These are phyloP conservation scores for Dolichopus griseipennis DNA, from an alignment of 2,888 invertebrate genomes.

Conservation along the genomic window DNA sequence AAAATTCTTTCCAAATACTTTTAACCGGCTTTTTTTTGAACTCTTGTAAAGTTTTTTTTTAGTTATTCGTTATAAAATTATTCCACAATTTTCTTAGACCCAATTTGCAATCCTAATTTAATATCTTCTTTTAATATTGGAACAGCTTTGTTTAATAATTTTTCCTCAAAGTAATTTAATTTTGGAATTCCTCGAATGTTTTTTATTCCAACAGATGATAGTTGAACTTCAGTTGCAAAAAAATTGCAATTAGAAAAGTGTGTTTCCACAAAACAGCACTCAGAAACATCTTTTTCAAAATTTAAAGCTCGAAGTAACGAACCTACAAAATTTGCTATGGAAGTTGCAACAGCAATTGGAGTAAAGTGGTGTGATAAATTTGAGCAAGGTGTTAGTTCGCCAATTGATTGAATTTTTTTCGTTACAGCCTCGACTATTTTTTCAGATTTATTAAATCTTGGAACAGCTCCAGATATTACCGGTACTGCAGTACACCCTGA, in stretches of 20 bases:
- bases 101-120: neutral
- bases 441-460: slow-evolving; percentile 63
- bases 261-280: slow-evolving; percentile 84
- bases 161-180: slow-evolving; percentile 46
- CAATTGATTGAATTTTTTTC: slow-evolving; percentile 89
- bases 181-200: slow-evolving; percentile 83
- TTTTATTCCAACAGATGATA: slow-evolving; percentile 78
- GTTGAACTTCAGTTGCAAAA: slow-evolving; percentile 80
- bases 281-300: slow-evolving; percentile 65
- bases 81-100: too few species aligned
- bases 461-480: slow-evolving; percentile 78
- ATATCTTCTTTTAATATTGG: neutral
- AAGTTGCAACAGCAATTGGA: slow-evolving; percentile 94
- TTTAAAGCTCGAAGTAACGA: slow-evolving; percentile 71
- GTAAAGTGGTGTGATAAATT: slow-evolving; percentile 96
- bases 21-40: too few species aligned
- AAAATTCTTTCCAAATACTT: too few species aligned
- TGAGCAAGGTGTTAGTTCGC: slow-evolving; percentile 79
- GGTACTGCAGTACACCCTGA: slow-evolving; percentile 95
- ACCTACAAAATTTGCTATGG: slow-evolving; percentile 78
- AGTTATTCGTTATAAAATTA: too few species aligned
- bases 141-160: neutral
- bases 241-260: slow-evolving; percentile 76
- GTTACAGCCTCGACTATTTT: slow-evolving; percentile 73
- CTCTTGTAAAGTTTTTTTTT: too few species aligned